Evolutionary conservation across 2,888 invertebrate species (phyloP), one percentile per base, ranked within the genome.

Genomic region (Marronus borbonicus): DNA sequence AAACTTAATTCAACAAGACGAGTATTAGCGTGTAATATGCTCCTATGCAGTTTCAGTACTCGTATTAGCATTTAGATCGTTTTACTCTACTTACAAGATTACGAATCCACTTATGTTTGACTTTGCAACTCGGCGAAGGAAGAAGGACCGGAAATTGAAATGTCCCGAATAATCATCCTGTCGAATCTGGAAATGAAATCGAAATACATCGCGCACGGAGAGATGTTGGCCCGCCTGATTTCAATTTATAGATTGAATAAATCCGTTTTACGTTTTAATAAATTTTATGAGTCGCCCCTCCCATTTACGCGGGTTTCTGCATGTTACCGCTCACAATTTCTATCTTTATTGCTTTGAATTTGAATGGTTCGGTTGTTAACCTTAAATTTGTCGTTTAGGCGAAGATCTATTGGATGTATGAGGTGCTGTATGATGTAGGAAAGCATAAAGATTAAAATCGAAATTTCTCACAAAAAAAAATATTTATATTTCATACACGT

Each of bases 71-170:
- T 62, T 62, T 62, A 62, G 62, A 62, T 31, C 62, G 62, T 62
- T 62, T 62, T 62, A 62, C 62, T 62, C 28, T 62, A 62, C 62
- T 62, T 62, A 62, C 62, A 62, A 62, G 62, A 62, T 62, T 62
- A 31, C 62, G 31, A 31, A 62, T 31, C 14, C 62, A 62, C 62
- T 62, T 62, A 62, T 31, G 31, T 62, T 62, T 62, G 62, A 62
- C 62, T 62, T 62, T 62, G 62, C 62, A 62, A 62, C 62, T 62
- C 62, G 24, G 14, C 62, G 62, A 20, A 58, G 55, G 62, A 62
- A 31, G 31, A 62, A 31, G 28, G 10, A 28, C 28, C 62, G 62
- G 62, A 62, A 62, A 62, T 62, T 62, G 62, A 28, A 62, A 62
- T 62, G 62, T 62, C 62, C 62, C 4, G 62, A 62, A 62, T 62